phyloP scores from a whole-genome alignment of 2,113 vertebrate species.

The Suncus etruscus region DNA sequence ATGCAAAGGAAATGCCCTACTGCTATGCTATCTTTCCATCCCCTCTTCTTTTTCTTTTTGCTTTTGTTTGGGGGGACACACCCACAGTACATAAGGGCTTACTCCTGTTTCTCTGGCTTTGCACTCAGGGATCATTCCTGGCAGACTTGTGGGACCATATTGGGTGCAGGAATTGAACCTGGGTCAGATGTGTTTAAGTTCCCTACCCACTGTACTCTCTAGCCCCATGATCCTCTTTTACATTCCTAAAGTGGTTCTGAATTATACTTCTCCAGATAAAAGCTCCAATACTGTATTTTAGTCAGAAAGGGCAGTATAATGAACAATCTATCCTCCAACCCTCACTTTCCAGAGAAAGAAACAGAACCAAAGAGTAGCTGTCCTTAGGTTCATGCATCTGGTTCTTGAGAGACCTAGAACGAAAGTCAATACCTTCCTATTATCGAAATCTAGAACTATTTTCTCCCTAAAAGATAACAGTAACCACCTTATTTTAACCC shows the following conservation, averaged over 20 bases:
- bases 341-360: slow-evolving; percentile 49
- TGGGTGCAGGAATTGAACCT: too few species aligned
- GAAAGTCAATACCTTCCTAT: not conserved
- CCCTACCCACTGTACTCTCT: too few species aligned
- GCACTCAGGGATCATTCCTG: too few species aligned
- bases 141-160: too few species aligned
- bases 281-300: slow-evolving; percentile 12
- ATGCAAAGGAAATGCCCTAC: too few species aligned
- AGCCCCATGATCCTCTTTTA: not conserved
- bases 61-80: too few species aligned
- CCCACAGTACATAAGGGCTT: too few species aligned
- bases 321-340: not conserved
- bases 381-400: not conserved
- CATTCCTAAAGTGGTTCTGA: not conserved
- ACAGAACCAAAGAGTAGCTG: not conserved
- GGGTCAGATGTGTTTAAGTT: too few species aligned
- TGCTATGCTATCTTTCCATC: too few species aligned
- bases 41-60: too few species aligned
- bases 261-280: not conserved
- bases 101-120: too few species aligned
- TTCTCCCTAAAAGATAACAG: not conserved
- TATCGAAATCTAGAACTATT: not conserved
- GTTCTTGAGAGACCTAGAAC: slow-evolving; percentile 19
- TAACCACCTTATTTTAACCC: not conserved
- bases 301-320: not conserved